Conservation (phyloP, 2,113 vertebrate species). For the Rhadina sibilatrix region DNA sequence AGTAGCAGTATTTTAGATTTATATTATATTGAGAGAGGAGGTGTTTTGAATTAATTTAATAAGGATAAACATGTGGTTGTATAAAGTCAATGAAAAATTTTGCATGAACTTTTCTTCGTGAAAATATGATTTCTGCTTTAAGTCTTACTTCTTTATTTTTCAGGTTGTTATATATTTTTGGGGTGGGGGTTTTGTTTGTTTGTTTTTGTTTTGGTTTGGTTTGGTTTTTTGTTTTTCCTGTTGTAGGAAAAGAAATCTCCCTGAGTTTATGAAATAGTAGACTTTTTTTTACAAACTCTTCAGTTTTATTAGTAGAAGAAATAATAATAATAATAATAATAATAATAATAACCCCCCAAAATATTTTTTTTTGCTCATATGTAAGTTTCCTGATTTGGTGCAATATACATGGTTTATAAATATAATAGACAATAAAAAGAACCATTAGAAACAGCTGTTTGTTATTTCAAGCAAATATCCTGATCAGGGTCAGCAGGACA, state of each 20-base stretch:
- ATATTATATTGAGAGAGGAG: background rate
- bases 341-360: too few relatives aligned
- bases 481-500: background rate
- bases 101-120: background rate
- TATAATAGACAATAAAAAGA: background rate
- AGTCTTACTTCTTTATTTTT: background rate
- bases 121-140: background rate
- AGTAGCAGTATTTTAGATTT: background rate
- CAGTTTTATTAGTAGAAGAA: background rate
- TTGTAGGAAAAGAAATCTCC: background rate
- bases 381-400: background rate
- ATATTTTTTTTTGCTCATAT: background rate
- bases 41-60: background rate
- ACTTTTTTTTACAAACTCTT: background rate
- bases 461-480: background rate
- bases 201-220: too few relatives aligned
- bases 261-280: background rate
- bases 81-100: background rate
- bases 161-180: background rate
- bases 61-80: background rate
- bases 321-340: background rate
- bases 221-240: background rate
- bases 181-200: too few relatives aligned
- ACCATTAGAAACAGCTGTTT: background rate
- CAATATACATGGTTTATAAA: background rate